Evolutionary conservation across 2,888 invertebrate genomes (phyloP), one percentile per base, ranked within the genome.

Genomic region (Sphaerophoria taeniata): DNA sequence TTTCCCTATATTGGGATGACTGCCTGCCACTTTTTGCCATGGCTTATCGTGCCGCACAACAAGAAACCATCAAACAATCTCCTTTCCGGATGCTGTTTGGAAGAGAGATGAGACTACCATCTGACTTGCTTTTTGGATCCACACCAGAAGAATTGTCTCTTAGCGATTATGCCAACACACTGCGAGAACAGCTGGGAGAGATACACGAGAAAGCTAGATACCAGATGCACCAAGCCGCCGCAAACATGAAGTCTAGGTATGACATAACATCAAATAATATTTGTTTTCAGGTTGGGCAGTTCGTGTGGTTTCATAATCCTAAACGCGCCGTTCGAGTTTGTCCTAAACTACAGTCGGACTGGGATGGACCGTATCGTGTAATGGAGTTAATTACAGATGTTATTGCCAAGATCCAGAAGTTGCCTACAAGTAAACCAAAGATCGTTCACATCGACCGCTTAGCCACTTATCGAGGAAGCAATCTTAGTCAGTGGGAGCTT

Each of bases 391-490:
- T 55, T 33, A 55, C 55, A 11, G 55, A 55, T 33, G 55, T 55
- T 12, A 55, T 33, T 33, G 55, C 55, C 3, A 33, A 34, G 55
- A 55, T 55, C 55, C 55, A 34, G 9, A 55, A 55, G n/a, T 11
- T 14, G 12, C 53, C 53, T 7, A 39, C 6, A 24, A 53, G 2
- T n/a, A 55, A 67, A 16, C 53, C 51, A 1, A 67, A 53, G 53
- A 55, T 67, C 24, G 67, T 67, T n/a, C 67, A 67, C 24, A 53
- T 61, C 39, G 36, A 67, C n/a, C 65, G 65, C 12, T 31, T 67
- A 36, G 51, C 65, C 39, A n/a, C 39, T 4, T 53, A 67, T 36
- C 53, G 36, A 11, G 67, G 39, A 16, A 39, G 9, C 9, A 53
- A 67, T 55, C 11, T 51, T 55, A 9, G 33, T 12, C 45, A 43